Conservation (phyloP, 1,140 invertebrate genomes). For the Euura saliciscinereae region DNA sequence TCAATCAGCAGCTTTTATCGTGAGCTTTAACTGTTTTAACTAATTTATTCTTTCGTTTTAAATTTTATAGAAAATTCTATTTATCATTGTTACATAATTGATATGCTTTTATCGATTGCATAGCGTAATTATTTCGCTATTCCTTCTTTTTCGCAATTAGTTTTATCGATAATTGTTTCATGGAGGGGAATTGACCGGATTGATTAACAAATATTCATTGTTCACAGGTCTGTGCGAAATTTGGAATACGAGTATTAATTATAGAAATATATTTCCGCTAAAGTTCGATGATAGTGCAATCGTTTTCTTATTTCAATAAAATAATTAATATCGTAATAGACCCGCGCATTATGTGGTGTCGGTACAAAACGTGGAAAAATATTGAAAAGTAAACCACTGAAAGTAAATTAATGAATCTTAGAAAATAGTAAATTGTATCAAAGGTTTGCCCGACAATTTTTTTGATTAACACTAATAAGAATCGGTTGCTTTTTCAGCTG, state of each 20-base stretch:
- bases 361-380: neutral
- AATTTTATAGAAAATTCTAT: no score
- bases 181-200: neutral
- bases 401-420: neutral
- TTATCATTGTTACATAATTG: no score
- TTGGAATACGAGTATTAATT: conserved; percentile 30
- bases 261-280: neutral
- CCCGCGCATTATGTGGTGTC: neutral
- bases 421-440: neutral
- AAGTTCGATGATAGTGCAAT: conserved; percentile 4
- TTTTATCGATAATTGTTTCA: no score
- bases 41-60: no score
- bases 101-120: no score
- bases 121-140: no score
- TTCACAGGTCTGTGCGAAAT: conserved; percentile 31
- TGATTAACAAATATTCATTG: conserved; percentile 9
- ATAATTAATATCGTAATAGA: neutral
- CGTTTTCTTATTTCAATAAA: neutral
- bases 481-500: no score
- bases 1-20: no score
- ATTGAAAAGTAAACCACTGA: neutral
- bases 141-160: no score
- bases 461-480: no score
- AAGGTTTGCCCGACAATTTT: no score
- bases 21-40: no score